Percentiles rank a stretch among this genome's conserved stretches.
Evolutionary conservation across 2,888 invertebrate species (phyloP).

Genomic region (Zaprionus obscuricornis): DNA sequence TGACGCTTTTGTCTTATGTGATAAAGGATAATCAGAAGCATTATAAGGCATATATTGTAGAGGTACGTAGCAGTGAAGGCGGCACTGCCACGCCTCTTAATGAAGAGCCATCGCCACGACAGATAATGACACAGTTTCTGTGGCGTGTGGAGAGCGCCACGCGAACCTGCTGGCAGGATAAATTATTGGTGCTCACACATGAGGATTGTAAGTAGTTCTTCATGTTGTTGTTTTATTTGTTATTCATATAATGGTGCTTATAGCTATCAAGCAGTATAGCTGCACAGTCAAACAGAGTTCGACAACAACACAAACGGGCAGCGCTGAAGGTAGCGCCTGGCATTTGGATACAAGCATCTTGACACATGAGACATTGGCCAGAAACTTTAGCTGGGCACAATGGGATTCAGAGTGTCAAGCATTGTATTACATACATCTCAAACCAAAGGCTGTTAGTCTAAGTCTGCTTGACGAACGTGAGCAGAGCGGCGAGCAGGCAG

Average conservation of each 20-base stretch:
- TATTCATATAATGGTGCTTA: not conserved
- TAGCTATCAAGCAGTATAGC: conserved; percentile 76
- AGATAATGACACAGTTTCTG: conserved; percentile 90
- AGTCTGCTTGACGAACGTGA: conserved; percentile 87
- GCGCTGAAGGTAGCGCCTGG: conserved; percentile 81
- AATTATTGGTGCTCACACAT: conserved; percentile 90
- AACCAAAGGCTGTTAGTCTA: conserved; percentile 87
- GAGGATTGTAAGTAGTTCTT: conserved; percentile 87
- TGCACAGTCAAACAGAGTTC: conserved; percentile 81
- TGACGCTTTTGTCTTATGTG: conserved; percentile 88
- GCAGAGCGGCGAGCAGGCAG: conserved; percentile 83
- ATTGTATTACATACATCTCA: conserved; percentile 92
- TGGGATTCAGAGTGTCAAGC: conserved; percentile 91
- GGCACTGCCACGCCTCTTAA: conserved; percentile 48
- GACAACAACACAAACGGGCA: conserved; percentile 44
- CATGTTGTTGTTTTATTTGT: not conserved
- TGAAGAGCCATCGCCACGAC: conserved; percentile 87
- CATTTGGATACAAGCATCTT: conserved; percentile 85
- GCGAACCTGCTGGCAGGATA: conserved; percentile 84
- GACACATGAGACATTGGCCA: conserved; percentile 86
- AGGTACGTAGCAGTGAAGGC: conserved; percentile 80
- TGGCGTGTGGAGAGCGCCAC: conserved; percentile 79
- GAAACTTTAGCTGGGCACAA: conserved; percentile 93
- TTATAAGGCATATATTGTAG: conserved; percentile 87
- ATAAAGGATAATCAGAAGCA: conserved; percentile 84